These are phyloP conservation scores for Branchipolynoe longqiensis DNA, from an alignment of 2,888 invertebrate genomes.

Conservation along the genomic window DNA sequence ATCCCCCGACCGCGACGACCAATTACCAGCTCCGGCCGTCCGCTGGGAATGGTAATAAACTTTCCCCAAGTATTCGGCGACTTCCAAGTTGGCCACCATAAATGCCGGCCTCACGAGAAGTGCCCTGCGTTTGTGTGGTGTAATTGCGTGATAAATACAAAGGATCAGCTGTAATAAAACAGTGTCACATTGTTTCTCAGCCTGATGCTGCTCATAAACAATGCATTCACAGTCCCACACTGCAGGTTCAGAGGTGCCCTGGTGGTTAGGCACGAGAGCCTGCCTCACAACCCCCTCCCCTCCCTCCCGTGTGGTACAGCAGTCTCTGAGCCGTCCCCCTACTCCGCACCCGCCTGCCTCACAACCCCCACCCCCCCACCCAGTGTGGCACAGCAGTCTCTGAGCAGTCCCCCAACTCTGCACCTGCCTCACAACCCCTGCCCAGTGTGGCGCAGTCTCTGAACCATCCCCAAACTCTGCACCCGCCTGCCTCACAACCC, in stretches of 20 bases:
- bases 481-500: too few relatives aligned
- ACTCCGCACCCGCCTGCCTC: too few relatives aligned
- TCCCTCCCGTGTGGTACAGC: too few relatives aligned
- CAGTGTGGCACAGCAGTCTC: too few relatives aligned
- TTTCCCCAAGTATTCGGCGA: constrained; percentile 43
- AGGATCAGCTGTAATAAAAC: constrained; percentile 51
- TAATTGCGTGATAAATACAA: constrained; percentile 49
- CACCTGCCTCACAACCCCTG: too few relatives aligned
- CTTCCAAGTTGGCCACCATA: constrained; percentile 29
- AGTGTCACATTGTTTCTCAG: constrained; percentile 48
- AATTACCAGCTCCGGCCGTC: constrained; percentile 25
- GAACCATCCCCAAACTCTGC: neutral
- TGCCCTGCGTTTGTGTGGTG: neutral
- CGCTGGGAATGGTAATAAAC: constrained; percentile 47
- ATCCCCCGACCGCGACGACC: constrained; percentile 34
- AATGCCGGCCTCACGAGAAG: constrained; percentile 20
- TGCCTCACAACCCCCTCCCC: too few relatives aligned
- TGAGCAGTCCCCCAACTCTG: too few relatives aligned
- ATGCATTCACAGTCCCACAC: constrained; percentile 37
- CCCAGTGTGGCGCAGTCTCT: neutral
- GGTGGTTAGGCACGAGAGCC: too few relatives aligned
- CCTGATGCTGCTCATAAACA: constrained; percentile 33
- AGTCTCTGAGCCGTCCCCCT: neutral
- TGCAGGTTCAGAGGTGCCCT: constrained; percentile 31
- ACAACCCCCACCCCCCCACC: too few relatives aligned